Evolutionary conservation across 2,888 invertebrate species (phyloP).

Genomic region (Drosophila prolongata): DNA sequence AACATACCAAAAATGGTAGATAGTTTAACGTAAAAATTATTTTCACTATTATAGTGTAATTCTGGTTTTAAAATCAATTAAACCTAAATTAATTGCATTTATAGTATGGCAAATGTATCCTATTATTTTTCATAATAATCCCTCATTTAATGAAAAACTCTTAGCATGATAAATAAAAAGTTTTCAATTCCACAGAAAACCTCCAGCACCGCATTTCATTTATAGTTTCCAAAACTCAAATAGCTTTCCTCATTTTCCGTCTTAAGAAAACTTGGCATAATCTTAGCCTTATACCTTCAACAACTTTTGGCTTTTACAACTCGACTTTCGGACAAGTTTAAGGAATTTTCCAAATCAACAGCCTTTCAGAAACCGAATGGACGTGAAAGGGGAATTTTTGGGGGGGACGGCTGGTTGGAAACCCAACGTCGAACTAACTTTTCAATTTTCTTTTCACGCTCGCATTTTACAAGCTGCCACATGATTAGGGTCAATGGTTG

Average conservation of each 20-base stretch:
- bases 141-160: neutral
- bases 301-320: conserved; percentile 40
- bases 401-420: conserved; percentile 1
- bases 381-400: neutral
- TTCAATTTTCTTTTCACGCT: conserved; percentile 74
- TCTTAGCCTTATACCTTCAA: conserved; percentile 23
- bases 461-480: conserved; percentile 75
- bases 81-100: no score
- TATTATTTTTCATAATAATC: neutral
- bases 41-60: no score
- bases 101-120: no score
- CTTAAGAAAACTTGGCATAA: conserved; percentile 29
- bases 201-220: conserved; percentile 12
- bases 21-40: no score
- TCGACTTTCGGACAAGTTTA: conserved; percentile 37
- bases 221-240: conserved; percentile 24
- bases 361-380: conserved; percentile 56
- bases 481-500: conserved; percentile 69
- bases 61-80: no score
- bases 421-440: conserved; percentile 53
- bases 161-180: neutral
- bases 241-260: conserved; percentile 30
- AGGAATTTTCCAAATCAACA: conserved; percentile 63
- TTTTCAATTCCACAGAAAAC: neutral
- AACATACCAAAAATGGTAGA: no score